phyloP scores from a whole-genome alignment of 2,797 vertebrate species.

The Poeciliopsis paucimaculata region DNA sequence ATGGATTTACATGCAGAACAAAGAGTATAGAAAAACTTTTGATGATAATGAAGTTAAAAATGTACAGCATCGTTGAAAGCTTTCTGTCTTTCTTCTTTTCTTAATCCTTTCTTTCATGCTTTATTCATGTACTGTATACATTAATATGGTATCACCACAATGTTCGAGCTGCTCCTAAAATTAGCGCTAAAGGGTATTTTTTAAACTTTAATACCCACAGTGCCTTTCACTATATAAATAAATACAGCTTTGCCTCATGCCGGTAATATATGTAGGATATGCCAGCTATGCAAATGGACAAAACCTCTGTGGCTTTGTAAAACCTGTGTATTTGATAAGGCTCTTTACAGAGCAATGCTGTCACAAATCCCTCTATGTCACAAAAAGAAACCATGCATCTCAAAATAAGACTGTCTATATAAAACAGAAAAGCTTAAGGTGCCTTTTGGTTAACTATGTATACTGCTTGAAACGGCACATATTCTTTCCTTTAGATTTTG shows the following conservation, averaged over 20 bases:
- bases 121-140: conserved; percentile 1
- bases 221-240: conserved; percentile 14
- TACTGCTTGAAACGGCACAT: conserved; percentile 10
- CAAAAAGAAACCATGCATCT: conserved; percentile 29
- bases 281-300: conserved; percentile 19
- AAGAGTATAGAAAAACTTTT: neutral
- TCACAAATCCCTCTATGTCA: conserved; percentile 31
- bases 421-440: conserved; percentile 22
- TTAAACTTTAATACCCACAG: conserved; percentile 12
- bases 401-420: conserved; percentile 26
- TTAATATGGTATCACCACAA: neutral
- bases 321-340: conserved; percentile 31
- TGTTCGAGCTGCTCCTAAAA: neutral
- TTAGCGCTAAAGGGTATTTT: conserved; percentile 23
- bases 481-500: neutral
- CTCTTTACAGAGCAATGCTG: conserved; percentile 32
- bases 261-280: conserved; percentile 32
- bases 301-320: conserved; percentile 26
- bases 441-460: conserved; percentile 9
- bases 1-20: neutral
- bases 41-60: neutral
- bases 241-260: conserved; percentile 6
- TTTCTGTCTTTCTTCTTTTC: neutral
- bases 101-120: neutral
- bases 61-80: neutral